A percentile compares a stretch with the other conserved stretches of the same genome.
phyloP scores from a whole-genome alignment of 2,888 invertebrate genomes.

The Eutolmus rufibarbis region DNA sequence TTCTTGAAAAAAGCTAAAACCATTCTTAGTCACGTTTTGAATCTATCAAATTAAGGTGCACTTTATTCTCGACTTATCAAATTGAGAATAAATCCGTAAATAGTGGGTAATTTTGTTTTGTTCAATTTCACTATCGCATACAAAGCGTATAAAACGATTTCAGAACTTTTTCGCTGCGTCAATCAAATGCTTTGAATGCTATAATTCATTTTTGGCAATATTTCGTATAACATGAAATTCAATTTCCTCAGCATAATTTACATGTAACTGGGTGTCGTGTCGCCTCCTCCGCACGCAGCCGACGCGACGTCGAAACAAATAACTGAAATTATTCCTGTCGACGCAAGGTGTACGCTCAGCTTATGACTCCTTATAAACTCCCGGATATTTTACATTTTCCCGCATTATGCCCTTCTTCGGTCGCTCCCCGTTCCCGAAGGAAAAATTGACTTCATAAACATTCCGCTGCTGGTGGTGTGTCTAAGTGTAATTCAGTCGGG shows the following conservation, averaged over 20 bases:
- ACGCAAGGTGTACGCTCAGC: not conserved
- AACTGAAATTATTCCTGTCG: not conserved
- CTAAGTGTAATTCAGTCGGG: not conserved
- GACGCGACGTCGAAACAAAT: not conserved
- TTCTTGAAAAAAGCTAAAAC: too few relatives aligned
- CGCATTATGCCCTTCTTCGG: not conserved
- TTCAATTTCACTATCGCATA: not conserved
- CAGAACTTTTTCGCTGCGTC: not conserved
- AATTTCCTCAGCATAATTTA: not conserved
- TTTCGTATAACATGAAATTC: not conserved
- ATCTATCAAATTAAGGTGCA: too few relatives aligned
- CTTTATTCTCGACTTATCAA: too few relatives aligned
- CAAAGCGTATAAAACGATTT: not conserved
- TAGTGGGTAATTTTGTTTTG: not conserved
- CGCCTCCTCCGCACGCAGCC: not conserved
- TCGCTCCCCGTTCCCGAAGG: not conserved
- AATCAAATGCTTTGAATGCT: not conserved
- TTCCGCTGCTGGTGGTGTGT: not conserved
- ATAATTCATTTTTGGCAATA: not conserved
- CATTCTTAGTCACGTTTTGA: too few relatives aligned
- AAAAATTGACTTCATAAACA: not conserved
- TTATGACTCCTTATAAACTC: not conserved
- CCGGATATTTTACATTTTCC: not conserved
- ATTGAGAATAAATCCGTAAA: not conserved
- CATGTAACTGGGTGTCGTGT: not conserved